These are phyloP conservation scores for Tarsius wallacei DNA, from an alignment of 2,797 vertebrate species.

Conservation along the genomic window DNA sequence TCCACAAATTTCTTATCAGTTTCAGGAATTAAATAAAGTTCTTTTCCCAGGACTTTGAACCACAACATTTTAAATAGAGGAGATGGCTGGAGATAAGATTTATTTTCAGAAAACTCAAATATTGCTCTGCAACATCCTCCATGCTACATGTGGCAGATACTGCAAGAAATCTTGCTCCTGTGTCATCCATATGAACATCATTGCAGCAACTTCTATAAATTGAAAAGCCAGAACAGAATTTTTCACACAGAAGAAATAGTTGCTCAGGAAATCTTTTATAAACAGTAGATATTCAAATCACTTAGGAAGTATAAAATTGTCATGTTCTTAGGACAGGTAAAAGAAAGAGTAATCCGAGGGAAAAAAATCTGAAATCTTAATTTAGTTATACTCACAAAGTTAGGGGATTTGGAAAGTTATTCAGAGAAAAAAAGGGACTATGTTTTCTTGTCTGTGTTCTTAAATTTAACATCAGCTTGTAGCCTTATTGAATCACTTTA, in stretches of 20 bases:
- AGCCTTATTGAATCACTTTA: not conserved
- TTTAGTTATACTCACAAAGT: not conserved
- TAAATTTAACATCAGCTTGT: not conserved
- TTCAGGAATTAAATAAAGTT: not conserved
- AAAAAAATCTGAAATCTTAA: constrained; percentile 24
- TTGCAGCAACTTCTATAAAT: not conserved
- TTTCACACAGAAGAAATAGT: not conserved
- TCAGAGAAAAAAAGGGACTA: not conserved
- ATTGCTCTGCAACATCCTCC: not conserved
- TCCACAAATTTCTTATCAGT: not conserved
- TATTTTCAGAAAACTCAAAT: constrained; percentile 58
- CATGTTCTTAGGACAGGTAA: not conserved
- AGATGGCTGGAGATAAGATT: not conserved
- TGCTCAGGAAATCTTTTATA: not conserved
- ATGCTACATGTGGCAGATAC: not conserved
- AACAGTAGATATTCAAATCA: not conserved
- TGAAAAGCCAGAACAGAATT: not conserved
- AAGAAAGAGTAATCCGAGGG: not conserved
- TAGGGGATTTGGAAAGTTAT: not conserved
- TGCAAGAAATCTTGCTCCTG: not conserved
- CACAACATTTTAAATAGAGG: not conserved
- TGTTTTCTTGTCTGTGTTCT: not conserved
- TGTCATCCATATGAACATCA: not conserved
- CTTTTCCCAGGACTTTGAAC: not conserved
- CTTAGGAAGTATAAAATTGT: not conserved